A percentile compares a stretch with the other conserved stretches of the same genome.
Conservation (phyloP, 2,113 vertebrate species). For the Etia nguti region DNA sequence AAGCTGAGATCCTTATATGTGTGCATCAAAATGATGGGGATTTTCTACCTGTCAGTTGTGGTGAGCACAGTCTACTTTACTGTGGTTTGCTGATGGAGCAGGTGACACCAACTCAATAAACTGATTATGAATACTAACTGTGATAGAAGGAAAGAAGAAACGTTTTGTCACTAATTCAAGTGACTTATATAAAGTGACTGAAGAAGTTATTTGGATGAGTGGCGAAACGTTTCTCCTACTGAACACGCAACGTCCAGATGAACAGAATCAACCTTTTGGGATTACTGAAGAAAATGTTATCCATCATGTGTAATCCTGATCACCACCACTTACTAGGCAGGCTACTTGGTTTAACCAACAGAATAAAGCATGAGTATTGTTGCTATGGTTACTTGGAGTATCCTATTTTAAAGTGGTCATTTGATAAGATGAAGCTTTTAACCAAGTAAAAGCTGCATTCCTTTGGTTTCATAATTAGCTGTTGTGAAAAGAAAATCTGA, state of each 20-base stretch:
- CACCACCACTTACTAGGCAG: background rate
- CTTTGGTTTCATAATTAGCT: conserved; percentile 57
- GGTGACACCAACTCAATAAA: too few species aligned
- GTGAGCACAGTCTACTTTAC: too few species aligned
- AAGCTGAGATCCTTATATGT: too few species aligned
- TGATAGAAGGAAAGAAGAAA: background rate
- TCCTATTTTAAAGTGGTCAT: background rate
- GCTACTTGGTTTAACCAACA: background rate
- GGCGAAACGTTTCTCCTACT: background rate
- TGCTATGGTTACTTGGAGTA: background rate
- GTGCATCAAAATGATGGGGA: too few species aligned
- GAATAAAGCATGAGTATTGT: background rate
- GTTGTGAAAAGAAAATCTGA: conserved; percentile 66
- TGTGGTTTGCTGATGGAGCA: too few species aligned
- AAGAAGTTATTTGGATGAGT: too few species aligned
- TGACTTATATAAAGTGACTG: background rate
- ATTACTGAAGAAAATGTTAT: background rate
- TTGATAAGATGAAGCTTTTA: background rate
- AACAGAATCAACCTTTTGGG: background rate
- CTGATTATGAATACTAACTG: background rate
- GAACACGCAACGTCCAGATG: background rate
- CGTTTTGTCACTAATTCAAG: background rate
- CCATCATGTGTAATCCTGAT: background rate
- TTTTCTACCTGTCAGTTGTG: too few species aligned
- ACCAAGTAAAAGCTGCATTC: conserved; percentile 27